Evolutionary conservation across 2,888 invertebrate species (phyloP).

Genomic region (Eilema sororculum): DNA sequence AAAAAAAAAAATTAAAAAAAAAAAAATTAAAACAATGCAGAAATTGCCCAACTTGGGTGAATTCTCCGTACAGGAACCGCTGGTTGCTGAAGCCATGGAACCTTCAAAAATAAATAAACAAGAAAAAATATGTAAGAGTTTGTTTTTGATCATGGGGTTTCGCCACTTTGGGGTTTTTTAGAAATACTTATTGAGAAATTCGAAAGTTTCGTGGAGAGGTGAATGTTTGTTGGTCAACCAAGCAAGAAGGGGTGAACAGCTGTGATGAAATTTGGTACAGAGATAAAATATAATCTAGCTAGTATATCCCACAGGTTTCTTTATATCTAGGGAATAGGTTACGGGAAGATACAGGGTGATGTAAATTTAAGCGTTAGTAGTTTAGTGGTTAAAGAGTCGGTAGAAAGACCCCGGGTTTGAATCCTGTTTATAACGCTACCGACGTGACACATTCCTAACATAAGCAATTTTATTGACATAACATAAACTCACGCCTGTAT

Average conservation of each 20-base stretch:
- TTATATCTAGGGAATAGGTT: too few species aligned
- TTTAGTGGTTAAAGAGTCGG: too few species aligned
- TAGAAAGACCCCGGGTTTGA: too few species aligned
- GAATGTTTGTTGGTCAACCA: background rate
- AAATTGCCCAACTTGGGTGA: background rate
- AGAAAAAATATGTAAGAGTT: conserved; percentile 5
- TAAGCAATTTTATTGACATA: too few species aligned
- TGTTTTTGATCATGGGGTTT: conserved; percentile 3
- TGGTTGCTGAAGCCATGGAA: background rate
- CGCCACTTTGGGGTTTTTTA: background rate
- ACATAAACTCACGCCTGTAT: too few species aligned
- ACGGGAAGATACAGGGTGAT: too few species aligned
- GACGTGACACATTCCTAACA: too few species aligned
- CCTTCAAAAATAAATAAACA: background rate
- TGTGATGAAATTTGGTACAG: background rate
- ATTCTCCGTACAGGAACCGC: conserved; percentile 2
- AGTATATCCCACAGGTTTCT: too few species aligned
- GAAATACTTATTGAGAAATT: background rate
- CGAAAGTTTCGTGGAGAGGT: background rate
- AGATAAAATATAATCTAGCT: background rate
- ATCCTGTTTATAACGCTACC: too few species aligned
- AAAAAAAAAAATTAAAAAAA: too few species aligned
- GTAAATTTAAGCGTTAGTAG: too few species aligned
- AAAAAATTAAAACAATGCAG: conserved; percentile 2
- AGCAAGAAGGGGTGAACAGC: too few species aligned